These are phyloP conservation scores for Agrypnia vestita DNA, from an alignment of 1,140 invertebrate species.

Conservation along the genomic window DNA sequence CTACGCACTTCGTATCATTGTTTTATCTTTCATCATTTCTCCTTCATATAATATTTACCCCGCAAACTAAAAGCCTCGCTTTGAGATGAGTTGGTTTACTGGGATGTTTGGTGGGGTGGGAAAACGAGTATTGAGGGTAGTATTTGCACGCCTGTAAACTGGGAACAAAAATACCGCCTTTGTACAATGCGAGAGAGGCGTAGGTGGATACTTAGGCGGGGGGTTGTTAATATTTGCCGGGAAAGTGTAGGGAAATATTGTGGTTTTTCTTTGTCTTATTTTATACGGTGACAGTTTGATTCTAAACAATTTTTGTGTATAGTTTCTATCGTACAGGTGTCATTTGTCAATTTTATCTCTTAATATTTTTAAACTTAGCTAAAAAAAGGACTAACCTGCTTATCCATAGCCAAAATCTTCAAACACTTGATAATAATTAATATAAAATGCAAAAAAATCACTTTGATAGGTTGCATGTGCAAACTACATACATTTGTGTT, in stretches of 20 bases:
- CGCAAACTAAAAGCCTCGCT: slow-evolving; percentile 6
- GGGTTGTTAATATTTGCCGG: slow-evolving; percentile 37
- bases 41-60: slow-evolving; percentile 13
- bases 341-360: no score
- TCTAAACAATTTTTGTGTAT: not conserved
- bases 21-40: not conserved
- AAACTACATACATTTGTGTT: no score
- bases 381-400: no score
- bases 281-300: slow-evolving; percentile 3
- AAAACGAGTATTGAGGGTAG: not conserved
- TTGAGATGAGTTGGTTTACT: slow-evolving; percentile 27
- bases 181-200: not conserved
- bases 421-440: no score
- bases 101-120: slow-evolving; percentile 11
- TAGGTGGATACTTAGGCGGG: not conserved
- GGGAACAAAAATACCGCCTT: slow-evolving; percentile 18
- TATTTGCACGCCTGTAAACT: slow-evolving; percentile 22
- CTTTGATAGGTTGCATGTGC: no score
- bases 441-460: no score
- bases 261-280: slow-evolving; percentile 17
- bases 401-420: no score
- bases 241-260: slow-evolving; percentile 4
- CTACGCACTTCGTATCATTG: no score
- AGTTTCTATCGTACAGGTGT: not conserved
- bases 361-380: no score